Base-by-base conservation (phyloP, 2,888 invertebrate species). In the Tetropium fuscum region DNA sequence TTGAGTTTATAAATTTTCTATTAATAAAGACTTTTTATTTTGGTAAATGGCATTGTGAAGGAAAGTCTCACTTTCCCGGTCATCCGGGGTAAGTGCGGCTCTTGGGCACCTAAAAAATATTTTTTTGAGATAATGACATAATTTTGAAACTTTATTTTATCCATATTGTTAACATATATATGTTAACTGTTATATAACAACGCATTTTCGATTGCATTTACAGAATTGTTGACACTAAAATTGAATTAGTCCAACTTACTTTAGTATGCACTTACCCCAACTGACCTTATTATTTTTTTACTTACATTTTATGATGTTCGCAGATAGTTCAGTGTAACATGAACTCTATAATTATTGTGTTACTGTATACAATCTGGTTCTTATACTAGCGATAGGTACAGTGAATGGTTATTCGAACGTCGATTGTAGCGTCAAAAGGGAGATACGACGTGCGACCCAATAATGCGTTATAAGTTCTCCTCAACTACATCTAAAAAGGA, bases 231-330 rank as follows among this genome's bases (percentile, higher is more conserved):
- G 30, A 10, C 30, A 30, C 30, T 30, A 30, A 30, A 30, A 10
- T 4, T 30, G 30, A 30, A 30, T 10, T 30, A 30, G 30, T 30
- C 30, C 30, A 30, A n/a, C n/a, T n/a, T n/a, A 30, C 10, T 30
- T 30, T 10, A n/a, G n/a, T 30, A 30, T 30, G 30, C 30, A 30
- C 30, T 30, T 30, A 30, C 30, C 30, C 30, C 30, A 30, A 30
- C 30, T 10, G 10, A 30, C 30, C 2, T 30, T 30, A 30, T 22
- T n/a, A n/a, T n/a, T n/a, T n/a, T n/a, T n/a, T n/a, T n/a, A n/a
- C n/a, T n/a, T n/a, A n/a, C n/a, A n/a, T n/a, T n/a, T n/a, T n/a
- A n/a, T n/a, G n/a, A n/a, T n/a, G n/a, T n/a, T n/a, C n/a, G n/a
- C n/a, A n/a, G n/a, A n/a, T n/a, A n/a, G n/a, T n/a, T n/a, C n/a